Evolutionary conservation across 1,140 invertebrate genomes (phyloP).

Genomic region (Penaeus japonicus): DNA sequence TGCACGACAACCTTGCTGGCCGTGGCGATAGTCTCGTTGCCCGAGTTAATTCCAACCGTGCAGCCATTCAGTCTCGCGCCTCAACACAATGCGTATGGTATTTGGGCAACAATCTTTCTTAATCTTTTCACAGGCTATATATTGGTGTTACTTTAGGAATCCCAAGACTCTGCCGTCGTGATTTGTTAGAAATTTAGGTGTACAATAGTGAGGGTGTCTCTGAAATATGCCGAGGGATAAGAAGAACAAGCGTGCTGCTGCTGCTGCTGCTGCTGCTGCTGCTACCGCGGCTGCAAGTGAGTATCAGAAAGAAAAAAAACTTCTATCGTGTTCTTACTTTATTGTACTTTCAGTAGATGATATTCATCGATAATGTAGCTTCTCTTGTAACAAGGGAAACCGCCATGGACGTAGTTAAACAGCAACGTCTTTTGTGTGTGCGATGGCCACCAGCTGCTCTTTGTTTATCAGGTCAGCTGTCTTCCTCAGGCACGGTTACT

Average conservation of each 20-base stretch:
- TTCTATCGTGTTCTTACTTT: not conserved
- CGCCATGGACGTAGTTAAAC: too few relatives aligned
- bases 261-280: not conserved
- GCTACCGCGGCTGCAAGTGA: not conserved
- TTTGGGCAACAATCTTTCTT: conserved; percentile 1
- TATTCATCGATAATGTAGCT: too few relatives aligned
- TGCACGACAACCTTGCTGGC: not conserved
- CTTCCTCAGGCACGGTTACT: too few relatives aligned
- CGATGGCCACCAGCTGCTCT: too few relatives aligned
- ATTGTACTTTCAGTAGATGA: not conserved
- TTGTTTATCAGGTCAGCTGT: too few relatives aligned
- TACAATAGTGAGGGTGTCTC: not conserved
- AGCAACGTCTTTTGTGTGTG: too few relatives aligned
- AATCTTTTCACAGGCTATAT: conserved; percentile 8
- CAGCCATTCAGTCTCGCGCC: conserved; percentile 13
- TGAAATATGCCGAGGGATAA: conserved; percentile 31
- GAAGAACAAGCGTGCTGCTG: conserved; percentile 16
- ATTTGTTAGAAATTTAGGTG: not conserved
- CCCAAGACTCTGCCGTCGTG: conserved; percentile 44
- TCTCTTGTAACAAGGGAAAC: too few relatives aligned
- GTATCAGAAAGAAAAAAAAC: too few relatives aligned
- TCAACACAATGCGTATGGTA: conserved; percentile 44
- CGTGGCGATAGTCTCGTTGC: not conserved
- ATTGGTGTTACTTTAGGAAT: conserved; percentile 42
- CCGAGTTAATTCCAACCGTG: not conserved